Conservation (phyloP, 2,888 invertebrate genomes). For the Rhaphigaster nebulosa region DNA sequence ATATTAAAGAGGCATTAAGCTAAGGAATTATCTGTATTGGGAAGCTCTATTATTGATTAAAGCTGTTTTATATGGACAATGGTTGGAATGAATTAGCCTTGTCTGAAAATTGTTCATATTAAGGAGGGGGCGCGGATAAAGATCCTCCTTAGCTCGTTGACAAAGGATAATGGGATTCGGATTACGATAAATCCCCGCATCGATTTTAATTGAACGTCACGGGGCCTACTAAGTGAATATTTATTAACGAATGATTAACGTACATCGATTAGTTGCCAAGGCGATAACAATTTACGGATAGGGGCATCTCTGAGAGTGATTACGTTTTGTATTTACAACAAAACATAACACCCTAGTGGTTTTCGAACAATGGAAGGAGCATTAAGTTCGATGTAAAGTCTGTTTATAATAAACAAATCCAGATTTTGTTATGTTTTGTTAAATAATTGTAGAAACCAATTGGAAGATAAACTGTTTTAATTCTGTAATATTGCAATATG, state of each 20-base stretch:
- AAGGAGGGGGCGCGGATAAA: background rate
- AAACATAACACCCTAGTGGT: too few species aligned
- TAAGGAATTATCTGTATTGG: background rate
- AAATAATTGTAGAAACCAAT: too few species aligned
- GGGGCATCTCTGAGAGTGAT: background rate
- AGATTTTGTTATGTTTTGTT: too few species aligned
- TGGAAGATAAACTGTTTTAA: too few species aligned
- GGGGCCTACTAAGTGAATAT: background rate
- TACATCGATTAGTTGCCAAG: background rate
- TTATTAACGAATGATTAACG: background rate
- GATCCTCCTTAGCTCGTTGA: background rate
- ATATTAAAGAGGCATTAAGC: slow-evolving; percentile 12
- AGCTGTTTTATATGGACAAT: background rate
- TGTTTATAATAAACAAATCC: too few species aligned
- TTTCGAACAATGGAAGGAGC: too few species aligned
- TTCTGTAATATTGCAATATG: too few species aligned
- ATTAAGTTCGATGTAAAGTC: too few species aligned
- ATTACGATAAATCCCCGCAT: slow-evolving; percentile 13
- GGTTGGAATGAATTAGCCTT: slow-evolving; percentile 16
- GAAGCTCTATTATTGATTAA: background rate
- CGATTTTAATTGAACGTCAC: slow-evolving; percentile 19
- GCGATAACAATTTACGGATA: background rate
- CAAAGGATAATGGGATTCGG: slow-evolving; percentile 29
- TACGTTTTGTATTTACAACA: background rate
- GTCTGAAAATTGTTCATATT: background rate